Evolutionary conservation across 2,113 vertebrate species (phyloP).

Genomic region (Ginglymostoma cirratum): DNA sequence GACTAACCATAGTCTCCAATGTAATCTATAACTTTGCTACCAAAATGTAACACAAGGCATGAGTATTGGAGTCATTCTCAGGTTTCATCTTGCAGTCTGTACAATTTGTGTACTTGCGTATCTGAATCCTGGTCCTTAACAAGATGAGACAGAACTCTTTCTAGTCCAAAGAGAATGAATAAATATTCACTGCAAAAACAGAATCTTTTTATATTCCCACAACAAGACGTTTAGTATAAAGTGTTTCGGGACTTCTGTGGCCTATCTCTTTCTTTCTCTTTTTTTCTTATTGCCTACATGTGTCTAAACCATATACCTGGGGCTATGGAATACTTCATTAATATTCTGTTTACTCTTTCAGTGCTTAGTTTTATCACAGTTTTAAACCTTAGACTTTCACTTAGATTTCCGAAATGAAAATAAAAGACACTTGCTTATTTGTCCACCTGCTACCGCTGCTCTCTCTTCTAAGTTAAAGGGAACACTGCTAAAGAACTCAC

Average conservation of each 20-base stretch:
- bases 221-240: background rate
- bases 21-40: background rate
- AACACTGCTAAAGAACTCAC: background rate
- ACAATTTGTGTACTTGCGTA: background rate
- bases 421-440: background rate
- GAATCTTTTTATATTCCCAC: background rate
- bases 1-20: background rate
- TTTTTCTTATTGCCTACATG: background rate
- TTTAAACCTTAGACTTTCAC: background rate
- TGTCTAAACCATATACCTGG: background rate
- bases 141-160: background rate
- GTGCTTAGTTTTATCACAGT: background rate
- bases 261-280: background rate
- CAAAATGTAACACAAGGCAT: background rate
- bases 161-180: background rate
- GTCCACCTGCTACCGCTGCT: background rate
- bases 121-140: background rate
- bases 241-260: background rate
- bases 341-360: background rate
- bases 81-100: background rate
- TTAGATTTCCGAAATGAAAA: background rate
- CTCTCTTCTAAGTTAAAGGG: background rate
- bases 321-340: background rate
- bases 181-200: background rate
- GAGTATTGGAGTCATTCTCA: background rate